Conservation (phyloP, 2,888 invertebrate genomes). For the Heliconius aoede region DNA sequence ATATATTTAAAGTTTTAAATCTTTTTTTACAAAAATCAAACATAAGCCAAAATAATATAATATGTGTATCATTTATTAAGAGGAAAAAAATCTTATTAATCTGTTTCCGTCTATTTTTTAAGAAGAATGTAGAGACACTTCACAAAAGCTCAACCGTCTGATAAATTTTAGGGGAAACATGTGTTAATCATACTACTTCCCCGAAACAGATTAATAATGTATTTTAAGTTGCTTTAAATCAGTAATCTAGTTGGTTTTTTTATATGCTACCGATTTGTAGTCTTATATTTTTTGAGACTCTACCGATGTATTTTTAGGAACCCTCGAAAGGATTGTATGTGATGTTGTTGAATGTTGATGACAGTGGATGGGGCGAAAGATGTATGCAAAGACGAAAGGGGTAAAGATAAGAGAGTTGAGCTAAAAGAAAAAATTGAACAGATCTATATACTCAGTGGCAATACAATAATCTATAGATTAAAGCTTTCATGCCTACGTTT, state of each 20-base stretch:
- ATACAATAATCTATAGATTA: constrained; percentile 30
- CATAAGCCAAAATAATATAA: neutral
- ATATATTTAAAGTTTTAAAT: neutral
- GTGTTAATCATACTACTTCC: constrained; percentile 56
- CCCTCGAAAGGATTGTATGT: neutral
- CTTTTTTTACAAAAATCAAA: neutral
- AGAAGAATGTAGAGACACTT: constrained; percentile 56
- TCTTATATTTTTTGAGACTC: neutral
- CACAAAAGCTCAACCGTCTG: constrained; percentile 55
- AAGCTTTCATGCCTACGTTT: constrained; percentile 25
- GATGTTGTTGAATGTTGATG: no score
- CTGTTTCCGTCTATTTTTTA: constrained; percentile 50
- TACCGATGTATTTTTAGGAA: neutral
- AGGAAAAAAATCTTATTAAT: constrained; percentile 37
- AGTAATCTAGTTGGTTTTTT: neutral
- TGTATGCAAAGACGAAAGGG: neutral
- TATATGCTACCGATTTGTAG: neutral
- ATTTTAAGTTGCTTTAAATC: constrained; percentile 40
- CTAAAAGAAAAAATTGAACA: neutral
- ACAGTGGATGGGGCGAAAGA: neutral
- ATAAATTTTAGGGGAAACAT: constrained; percentile 62
- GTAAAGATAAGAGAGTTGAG: no score
- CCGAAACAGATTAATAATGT: constrained; percentile 48
- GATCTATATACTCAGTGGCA: neutral
- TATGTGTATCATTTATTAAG: neutral